Evolutionary conservation across 2,888 invertebrate species (phyloP), one percentile per base, ranked within the genome.

Genomic region (Eulithis testata): DNA sequence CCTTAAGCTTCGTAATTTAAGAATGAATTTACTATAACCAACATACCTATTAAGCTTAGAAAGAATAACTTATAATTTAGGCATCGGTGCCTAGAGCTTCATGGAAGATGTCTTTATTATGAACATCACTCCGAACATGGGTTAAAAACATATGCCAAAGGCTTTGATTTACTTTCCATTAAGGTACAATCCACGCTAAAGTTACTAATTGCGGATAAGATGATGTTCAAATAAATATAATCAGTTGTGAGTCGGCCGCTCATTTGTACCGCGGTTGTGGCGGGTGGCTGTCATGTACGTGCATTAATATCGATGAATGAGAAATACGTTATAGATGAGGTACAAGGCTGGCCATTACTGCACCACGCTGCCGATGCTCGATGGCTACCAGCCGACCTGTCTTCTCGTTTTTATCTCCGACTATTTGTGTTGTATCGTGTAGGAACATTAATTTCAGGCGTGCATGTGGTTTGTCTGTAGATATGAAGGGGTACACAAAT

Each of bases 231-330:
- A 92, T 91, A 91, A 91, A 91, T 90, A 88, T 89, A 88, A 89
- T 87, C 87, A 80, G 84, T 81, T 84, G 85, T 84, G 88, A 88
- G 85, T 14, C 86, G 85, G 85, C 83, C 81, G 83, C 87, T 89
- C 91, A 92, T 93, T 91, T 91, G 92, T 93, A 90, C 79, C 73
- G 74, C 85, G 67, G 70, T 60, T 66, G 71, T 66, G 87, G 83
- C 87, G 83, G 86, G 87, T 86, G 90, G 89, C 89, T 89, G 91
- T 91, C 91, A 88, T 92, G 92, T 91, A 86, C 77, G 81, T 82
- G 85, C 89, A 91, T 91, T 91, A 90, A 91, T 90, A 90, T 90
- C 91, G 91, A 93, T 92, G 92, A 91, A 92, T 93, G 91, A 91
- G 89, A 93, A 91, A 91, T 91, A 88, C 87, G 90, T 91, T 90